Evolutionary conservation across 2,113 vertebrate species (phyloP).

Genomic region (Paraplagusia blochii): DNA sequence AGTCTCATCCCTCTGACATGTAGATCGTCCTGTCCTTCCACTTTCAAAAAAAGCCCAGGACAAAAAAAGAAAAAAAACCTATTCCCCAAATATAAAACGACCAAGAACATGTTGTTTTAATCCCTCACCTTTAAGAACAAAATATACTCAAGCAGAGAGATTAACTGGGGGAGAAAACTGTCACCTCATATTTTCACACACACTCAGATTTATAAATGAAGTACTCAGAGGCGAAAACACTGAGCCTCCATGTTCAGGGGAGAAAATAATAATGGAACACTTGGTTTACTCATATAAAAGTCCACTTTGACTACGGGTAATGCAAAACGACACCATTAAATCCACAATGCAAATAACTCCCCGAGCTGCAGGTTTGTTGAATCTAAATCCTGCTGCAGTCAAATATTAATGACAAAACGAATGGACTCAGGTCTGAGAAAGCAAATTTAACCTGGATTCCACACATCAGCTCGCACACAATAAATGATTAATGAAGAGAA

Average conservation of each 20-base stretch:
- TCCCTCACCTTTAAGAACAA: conserved; percentile 9
- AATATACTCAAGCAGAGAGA: neutral
- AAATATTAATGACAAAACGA: conserved; percentile 25
- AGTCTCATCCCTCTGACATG: conserved; percentile 62
- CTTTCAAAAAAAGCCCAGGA: conserved; percentile 35
- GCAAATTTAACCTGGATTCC: conserved; percentile 51
- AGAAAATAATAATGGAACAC: conserved; percentile 26
- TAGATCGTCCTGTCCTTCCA: conserved; percentile 59
- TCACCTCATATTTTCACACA: neutral
- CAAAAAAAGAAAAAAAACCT: conserved; percentile 11
- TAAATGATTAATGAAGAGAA: conserved; percentile 51
- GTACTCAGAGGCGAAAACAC: conserved; percentile 1
- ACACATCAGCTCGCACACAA: conserved; percentile 18
- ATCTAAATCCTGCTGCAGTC: neutral
- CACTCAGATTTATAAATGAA: conserved; percentile 8
- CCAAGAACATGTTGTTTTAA: neutral
- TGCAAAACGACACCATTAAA: conserved; percentile 45
- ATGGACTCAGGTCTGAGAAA: conserved; percentile 13
- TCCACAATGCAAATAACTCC: conserved; percentile 50
- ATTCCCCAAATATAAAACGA: conserved; percentile 23
- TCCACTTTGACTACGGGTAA: conserved; percentile 6
- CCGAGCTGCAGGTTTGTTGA: conserved; percentile 22
- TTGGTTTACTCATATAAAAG: conserved; percentile 33
- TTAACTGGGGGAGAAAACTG: conserved; percentile 4
- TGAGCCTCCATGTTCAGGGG: neutral